Percentiles rank a stretch among this genome's conserved stretches.
Evolutionary conservation across 2,888 invertebrate species (phyloP).

Genomic region (Drosophila sordidula): DNA sequence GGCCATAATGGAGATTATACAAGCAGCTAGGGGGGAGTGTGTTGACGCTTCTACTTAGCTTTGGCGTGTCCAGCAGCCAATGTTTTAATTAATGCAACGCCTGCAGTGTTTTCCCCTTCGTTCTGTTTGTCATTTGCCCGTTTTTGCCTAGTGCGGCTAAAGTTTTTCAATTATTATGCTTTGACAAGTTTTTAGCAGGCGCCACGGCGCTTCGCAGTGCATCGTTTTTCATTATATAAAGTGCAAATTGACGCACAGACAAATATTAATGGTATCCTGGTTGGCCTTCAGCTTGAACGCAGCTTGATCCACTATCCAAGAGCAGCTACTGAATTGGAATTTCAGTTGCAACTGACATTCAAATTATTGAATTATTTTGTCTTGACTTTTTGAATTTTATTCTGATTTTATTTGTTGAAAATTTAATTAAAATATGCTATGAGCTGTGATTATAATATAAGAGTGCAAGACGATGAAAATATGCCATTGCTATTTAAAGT

Average conservation of each 20-base stretch:
- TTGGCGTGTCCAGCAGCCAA: conserved; percentile 12
- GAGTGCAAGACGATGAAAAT: neutral
- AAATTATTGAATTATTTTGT: conserved; percentile 37
- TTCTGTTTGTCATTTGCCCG: conserved; percentile 12
- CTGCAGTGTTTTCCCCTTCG: conserved; percentile 34
- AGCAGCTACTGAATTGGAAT: conserved; percentile 23
- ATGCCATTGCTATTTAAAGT: neutral
- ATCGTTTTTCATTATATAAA: conserved; percentile 39
- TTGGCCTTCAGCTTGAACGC: conserved; percentile 14
- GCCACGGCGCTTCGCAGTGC: neutral
- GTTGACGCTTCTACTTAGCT: conserved; percentile 5
- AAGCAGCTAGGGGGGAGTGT: conserved; percentile 1
- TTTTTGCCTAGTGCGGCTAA: conserved; percentile 34
- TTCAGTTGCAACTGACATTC: conserved; percentile 37
- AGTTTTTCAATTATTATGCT: conserved; percentile 74
- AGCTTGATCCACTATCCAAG: conserved; percentile 12
- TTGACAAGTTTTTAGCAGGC: conserved; percentile 53
- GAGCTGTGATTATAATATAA: neutral
- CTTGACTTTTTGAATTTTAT: neutral
- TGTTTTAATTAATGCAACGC: conserved; percentile 56
- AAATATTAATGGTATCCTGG: conserved; percentile 59
- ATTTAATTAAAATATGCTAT: neutral
- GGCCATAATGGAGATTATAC: conserved; percentile 51
- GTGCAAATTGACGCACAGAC: conserved; percentile 38
- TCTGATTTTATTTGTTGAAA: neutral